These are phyloP conservation scores for Melanargia galathea DNA, from an alignment of 2,888 invertebrate genomes.

Conservation along the genomic window DNA sequence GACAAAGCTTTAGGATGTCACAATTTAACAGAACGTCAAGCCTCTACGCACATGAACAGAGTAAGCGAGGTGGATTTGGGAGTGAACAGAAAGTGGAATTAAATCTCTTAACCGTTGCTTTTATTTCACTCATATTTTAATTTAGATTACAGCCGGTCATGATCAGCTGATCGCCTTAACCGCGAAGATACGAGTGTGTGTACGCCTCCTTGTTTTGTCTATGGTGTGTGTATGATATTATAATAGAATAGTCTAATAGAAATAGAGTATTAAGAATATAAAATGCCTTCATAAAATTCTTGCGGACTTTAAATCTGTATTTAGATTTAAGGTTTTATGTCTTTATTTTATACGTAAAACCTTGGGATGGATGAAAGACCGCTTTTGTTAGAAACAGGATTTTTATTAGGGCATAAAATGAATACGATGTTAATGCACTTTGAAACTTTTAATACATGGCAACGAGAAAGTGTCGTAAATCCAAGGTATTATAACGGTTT, in stretches of 20 bases:
- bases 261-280: no score
- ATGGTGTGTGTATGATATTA: no score
- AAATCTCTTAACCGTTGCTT: neutral
- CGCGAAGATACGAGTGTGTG: neutral
- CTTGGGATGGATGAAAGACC: conserved; percentile 19
- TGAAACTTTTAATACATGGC: conserved; percentile 1
- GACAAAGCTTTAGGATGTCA: neutral
- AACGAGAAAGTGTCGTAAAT: neutral
- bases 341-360: conserved; percentile 25
- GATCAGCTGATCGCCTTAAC: neutral
- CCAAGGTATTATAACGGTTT: neutral
- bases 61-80: neutral
- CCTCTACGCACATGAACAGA: neutral
- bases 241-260: no score
- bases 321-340: conserved; percentile 30
- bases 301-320: conserved; percentile 21
- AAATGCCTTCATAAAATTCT: conserved; percentile 18
- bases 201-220: neutral
- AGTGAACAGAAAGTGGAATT: neutral
- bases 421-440: neutral
- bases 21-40: neutral
- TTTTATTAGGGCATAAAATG: conserved; percentile 8
- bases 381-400: conserved; percentile 23
- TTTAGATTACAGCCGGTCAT: neutral
- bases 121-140: neutral